Conservation (phyloP, 2,888 invertebrate genomes). For the Timandra comae region DNA sequence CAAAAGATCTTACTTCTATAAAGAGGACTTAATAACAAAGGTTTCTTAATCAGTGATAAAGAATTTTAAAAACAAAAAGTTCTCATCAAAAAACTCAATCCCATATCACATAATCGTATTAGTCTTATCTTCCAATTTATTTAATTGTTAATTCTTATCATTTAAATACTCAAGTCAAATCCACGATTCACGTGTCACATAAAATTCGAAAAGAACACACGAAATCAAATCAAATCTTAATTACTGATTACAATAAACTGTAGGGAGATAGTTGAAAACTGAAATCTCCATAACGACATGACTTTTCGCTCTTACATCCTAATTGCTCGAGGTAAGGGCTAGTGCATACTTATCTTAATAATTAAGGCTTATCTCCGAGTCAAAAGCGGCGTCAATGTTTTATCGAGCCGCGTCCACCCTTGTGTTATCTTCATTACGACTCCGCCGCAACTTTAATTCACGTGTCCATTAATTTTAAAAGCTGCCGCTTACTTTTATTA, state of each 20-base stretch:
- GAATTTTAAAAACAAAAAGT: too few species aligned
- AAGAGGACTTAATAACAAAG: too few species aligned
- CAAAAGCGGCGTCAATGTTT: constrained; percentile 64
- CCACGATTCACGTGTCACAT: neutral
- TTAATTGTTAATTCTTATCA: too few species aligned
- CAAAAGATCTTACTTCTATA: too few species aligned
- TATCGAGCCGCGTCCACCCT: constrained; percentile 57
- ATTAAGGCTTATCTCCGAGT: constrained; percentile 63
- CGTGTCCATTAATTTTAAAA: constrained; percentile 69
- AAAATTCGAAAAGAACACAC: too few species aligned
- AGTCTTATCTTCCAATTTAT: too few species aligned
- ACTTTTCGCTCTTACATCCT: constrained; percentile 23
- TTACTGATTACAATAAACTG: constrained; percentile 18
- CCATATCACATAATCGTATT: too few species aligned
- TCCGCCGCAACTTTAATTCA: constrained; percentile 64
- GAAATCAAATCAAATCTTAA: neutral
- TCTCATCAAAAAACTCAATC: too few species aligned
- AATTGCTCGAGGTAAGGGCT: constrained; percentile 40
- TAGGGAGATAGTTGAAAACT: constrained; percentile 25
- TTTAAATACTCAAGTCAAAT: too few species aligned
- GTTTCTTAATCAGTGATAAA: too few species aligned
- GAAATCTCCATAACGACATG: constrained; percentile 20
- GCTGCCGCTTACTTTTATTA: constrained; percentile 55
- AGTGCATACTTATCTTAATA: constrained; percentile 53
- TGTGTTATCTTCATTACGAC: constrained; percentile 69